A percentile compares a stretch with the other conserved stretches of the same genome.
phyloP scores from a whole-genome alignment of 2,888 invertebrate species.

The Aleiodes alternator region DNA sequence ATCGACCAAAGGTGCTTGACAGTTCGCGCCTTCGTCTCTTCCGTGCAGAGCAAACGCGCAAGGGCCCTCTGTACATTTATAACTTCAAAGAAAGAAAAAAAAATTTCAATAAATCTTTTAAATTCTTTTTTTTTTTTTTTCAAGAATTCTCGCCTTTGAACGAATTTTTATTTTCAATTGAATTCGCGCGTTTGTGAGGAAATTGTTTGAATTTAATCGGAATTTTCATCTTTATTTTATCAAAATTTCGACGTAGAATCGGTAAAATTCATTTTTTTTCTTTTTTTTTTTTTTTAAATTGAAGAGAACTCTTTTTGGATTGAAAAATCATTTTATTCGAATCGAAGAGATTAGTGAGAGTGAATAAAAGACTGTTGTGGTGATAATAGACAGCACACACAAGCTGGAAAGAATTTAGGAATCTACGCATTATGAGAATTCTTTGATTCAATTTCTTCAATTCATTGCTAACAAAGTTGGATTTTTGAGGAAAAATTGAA shows the following conservation, averaged over 20 bases:
- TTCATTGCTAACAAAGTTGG: slow-evolving; percentile 13
- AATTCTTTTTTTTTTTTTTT: too few relatives aligned
- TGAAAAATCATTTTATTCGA: too few relatives aligned
- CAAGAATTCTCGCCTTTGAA: too few relatives aligned
- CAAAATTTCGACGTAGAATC: not conserved
- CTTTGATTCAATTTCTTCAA: too few relatives aligned
- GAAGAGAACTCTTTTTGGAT: too few relatives aligned
- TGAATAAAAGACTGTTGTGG: slow-evolving; percentile 21
- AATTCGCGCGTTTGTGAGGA: too few relatives aligned
- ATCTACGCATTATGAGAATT: not conserved
- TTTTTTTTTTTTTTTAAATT: too few relatives aligned
- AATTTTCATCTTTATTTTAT: not conserved
- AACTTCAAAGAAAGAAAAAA: too few relatives aligned
- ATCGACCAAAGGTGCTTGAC: slow-evolving; percentile 53
- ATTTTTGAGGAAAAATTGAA: slow-evolving; percentile 12
- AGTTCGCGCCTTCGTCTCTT: slow-evolving; percentile 59
- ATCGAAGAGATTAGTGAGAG: slow-evolving; percentile 24
- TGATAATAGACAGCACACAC: not conserved
- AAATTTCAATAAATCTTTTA: too few relatives aligned
- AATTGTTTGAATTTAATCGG: not conserved
- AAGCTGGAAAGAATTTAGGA: slow-evolving; percentile 1
- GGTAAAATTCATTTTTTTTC: not conserved
- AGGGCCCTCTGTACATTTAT: not conserved
- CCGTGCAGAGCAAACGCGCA: slow-evolving; percentile 40
- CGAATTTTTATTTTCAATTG: too few relatives aligned